A percentile compares a stretch with the other conserved stretches of the same genome.
Evolutionary conservation across 2,888 invertebrate genomes (phyloP).

Genomic region (Cantharis rustica): DNA sequence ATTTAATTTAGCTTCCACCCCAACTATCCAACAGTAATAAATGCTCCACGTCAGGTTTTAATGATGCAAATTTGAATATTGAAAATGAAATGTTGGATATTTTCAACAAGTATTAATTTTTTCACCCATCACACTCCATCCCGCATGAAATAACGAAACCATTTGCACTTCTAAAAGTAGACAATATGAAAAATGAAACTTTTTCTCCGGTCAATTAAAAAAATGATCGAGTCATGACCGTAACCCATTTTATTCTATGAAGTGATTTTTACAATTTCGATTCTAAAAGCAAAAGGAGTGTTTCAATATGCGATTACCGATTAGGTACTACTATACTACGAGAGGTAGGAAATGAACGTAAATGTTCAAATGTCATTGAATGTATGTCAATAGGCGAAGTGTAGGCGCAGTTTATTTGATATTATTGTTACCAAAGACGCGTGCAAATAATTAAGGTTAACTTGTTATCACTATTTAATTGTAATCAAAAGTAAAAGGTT

Average conservation of each 20-base stretch:
- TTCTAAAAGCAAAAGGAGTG: neutral
- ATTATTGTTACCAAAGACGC: slow-evolving; percentile 48
- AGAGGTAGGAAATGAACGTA: slow-evolving; percentile 38
- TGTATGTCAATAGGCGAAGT: slow-evolving; percentile 46
- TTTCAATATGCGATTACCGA: slow-evolving; percentile 1
- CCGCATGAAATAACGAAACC: no score
- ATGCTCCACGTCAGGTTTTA: neutral
- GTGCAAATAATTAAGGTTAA: slow-evolving; percentile 45
- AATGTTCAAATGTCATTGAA: slow-evolving; percentile 44
- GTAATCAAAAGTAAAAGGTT: neutral
- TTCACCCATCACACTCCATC: no score
- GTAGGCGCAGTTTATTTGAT: slow-evolving; percentile 48
- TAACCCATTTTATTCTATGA: neutral
- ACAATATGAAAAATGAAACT: neutral
- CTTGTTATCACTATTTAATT: slow-evolving; percentile 33
- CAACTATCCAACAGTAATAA: neutral
- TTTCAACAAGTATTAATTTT: no score
- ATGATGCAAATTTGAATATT: neutral
- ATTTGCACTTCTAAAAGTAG: neutral
- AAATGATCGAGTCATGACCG: neutral
- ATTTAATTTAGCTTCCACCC: neutral
- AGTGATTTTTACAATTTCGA: neutral
- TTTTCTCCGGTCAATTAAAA: neutral
- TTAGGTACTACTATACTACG: slow-evolving; percentile 6
- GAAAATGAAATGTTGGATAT: no score